phyloP scores from a whole-genome alignment of 2,113 vertebrate species.

The Corvus moneduloides region DNA sequence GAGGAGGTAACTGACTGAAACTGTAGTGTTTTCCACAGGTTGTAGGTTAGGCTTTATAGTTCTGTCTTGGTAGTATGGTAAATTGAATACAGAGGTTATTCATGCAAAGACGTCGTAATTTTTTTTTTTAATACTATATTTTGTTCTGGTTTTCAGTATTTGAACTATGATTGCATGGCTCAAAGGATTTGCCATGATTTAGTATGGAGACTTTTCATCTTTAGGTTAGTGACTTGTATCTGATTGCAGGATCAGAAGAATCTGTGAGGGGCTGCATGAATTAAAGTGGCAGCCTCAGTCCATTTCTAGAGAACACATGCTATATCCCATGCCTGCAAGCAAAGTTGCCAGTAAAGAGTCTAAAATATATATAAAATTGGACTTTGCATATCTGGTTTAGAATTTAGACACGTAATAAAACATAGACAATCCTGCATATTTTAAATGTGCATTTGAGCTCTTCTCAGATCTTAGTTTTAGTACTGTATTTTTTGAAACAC shows the following conservation, averaged over 20 bases:
- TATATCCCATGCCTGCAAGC: neutral
- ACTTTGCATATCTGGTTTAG: neutral
- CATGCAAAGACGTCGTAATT: neutral
- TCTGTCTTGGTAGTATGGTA: neutral
- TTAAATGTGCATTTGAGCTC: neutral
- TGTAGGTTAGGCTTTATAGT: neutral
- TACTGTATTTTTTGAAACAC: neutral
- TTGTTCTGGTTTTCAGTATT: neutral
- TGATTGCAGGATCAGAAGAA: neutral
- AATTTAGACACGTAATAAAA: neutral
- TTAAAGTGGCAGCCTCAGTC: neutral
- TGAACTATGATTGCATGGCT: neutral
- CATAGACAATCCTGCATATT: neutral
- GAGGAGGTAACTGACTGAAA: neutral
- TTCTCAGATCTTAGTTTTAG: neutral
- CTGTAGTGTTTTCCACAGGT: neutral
- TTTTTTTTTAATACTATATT: neutral
- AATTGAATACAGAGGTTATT: neutral
- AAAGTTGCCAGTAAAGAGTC: neutral
- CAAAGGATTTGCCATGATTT: neutral
- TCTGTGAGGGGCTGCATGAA: neutral
- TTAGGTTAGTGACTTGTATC: neutral
- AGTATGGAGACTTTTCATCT: neutral
- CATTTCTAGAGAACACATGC: neutral
- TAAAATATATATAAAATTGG: neutral